A percentile compares a stretch with the other conserved stretches of the same genome.
These are phyloP conservation scores for Anoplopoma fimbria DNA, from an alignment of 2,113 vertebrate species.

Conservation along the genomic window DNA sequence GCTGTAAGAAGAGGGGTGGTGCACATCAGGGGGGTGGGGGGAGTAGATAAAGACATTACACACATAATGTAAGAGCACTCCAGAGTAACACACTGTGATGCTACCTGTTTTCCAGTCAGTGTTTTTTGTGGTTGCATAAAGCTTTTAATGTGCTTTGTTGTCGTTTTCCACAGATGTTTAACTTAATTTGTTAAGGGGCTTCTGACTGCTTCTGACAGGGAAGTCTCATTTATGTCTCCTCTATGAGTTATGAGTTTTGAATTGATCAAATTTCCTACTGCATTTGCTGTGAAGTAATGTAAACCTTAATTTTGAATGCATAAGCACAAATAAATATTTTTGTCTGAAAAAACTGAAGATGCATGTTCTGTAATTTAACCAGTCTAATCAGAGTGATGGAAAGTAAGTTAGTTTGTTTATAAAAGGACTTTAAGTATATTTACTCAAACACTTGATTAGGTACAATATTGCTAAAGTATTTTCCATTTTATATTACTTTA, in stretches of 20 bases:
- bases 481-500: neutral
- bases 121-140: constrained; percentile 61
- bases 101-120: constrained; percentile 66
- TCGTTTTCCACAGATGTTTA: constrained; percentile 67
- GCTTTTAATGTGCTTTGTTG: constrained; percentile 74
- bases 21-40: constrained; percentile 49
- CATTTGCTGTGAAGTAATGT: constrained; percentile 48
- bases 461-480: neutral
- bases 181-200: constrained; percentile 65
- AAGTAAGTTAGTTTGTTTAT: no score
- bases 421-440: neutral
- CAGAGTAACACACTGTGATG: constrained; percentile 65
- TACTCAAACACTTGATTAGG: neutral
- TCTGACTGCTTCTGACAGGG: constrained; percentile 30
- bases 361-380: neutral
- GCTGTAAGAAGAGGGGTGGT: constrained; percentile 63
- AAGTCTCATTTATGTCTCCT: constrained; percentile 1
- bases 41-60: constrained; percentile 70
- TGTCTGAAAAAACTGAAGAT: neutral
- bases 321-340: constrained; percentile 46
- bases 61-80: constrained; percentile 74
- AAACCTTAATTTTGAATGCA: constrained; percentile 44
- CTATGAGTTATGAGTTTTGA: constrained; percentile 5
- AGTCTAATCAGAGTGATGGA: neutral
- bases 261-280: constrained; percentile 33